A percentile compares a stretch with the other conserved stretches of the same genome.
These are phyloP conservation scores for Gonatopus flavifemur DNA, from an alignment of 1,140 invertebrate species.

Conservation along the genomic window DNA sequence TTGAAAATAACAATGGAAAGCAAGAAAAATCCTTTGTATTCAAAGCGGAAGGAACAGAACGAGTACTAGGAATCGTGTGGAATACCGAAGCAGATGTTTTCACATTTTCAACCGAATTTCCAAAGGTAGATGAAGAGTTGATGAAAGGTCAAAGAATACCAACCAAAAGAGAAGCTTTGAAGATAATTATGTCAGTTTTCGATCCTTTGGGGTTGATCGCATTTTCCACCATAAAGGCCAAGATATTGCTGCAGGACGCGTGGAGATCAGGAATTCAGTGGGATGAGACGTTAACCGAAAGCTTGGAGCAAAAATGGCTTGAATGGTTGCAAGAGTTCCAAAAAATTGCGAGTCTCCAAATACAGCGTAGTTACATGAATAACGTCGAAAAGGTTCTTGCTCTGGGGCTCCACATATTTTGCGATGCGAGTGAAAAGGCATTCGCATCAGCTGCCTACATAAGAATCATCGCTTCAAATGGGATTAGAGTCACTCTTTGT, in stretches of 20 bases:
- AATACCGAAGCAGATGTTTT: background rate
- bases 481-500: constrained; percentile 4
- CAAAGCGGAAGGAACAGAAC: too few species aligned
- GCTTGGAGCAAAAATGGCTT: too few species aligned
- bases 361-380: too few species aligned
- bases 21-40: too few species aligned
- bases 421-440: constrained; percentile 31
- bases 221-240: constrained; percentile 6
- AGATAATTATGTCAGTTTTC: constrained; percentile 23
- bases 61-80: background rate
- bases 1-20: too few species aligned
- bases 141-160: constrained; percentile 2
- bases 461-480: background rate
- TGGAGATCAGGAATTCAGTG: constrained; percentile 2
- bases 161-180: constrained; percentile 9
- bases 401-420: constrained; percentile 16
- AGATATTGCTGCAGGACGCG: constrained; percentile 23
- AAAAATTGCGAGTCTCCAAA: too few species aligned
- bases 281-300: background rate
- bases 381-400: too few species aligned
- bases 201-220: constrained; percentile 29
- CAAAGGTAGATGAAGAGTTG: background rate
- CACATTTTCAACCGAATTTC: background rate
- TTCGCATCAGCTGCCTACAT: constrained; percentile 34
- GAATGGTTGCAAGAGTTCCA: too few species aligned